Percentiles rank a stretch among this genome's conserved stretches.
Conservation (phyloP, 2,888 invertebrate species). For the Epiblema foenella region DNA sequence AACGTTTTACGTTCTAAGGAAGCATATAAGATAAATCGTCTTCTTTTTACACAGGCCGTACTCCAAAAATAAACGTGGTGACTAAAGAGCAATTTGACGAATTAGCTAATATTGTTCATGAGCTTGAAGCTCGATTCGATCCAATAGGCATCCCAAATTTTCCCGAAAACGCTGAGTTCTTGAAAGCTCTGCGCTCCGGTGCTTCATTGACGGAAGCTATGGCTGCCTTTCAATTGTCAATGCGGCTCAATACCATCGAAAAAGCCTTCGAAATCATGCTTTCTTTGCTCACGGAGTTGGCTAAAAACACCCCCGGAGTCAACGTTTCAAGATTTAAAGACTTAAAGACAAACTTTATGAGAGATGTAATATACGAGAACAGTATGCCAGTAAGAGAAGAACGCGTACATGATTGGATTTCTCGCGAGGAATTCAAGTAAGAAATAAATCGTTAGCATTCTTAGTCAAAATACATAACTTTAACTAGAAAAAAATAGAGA, state of each 20-base stretch:
- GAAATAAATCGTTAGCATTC: neutral
- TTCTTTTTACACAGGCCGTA: slow-evolving; percentile 12
- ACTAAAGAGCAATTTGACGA: slow-evolving; percentile 33
- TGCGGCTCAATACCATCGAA: slow-evolving; percentile 23
- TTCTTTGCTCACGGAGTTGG: slow-evolving; percentile 34
- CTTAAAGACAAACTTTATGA: slow-evolving; percentile 7
- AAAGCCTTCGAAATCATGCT: slow-evolving; percentile 25
- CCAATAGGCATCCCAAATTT: slow-evolving; percentile 25
- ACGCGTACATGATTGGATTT: slow-evolving; percentile 8
- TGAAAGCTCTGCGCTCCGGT: slow-evolving; percentile 31
- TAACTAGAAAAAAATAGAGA: too few species aligned
- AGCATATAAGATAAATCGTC: too few species aligned
- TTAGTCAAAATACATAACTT: neutral
- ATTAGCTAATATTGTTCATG: slow-evolving; percentile 14
- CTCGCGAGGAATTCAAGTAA: slow-evolving; percentile 19
- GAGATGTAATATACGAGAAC: neutral
- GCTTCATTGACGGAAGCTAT: slow-evolving; percentile 36
- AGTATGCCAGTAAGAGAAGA: neutral
- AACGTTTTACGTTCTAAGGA: neutral
- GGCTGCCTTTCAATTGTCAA: slow-evolving; percentile 37
- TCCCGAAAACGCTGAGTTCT: slow-evolving; percentile 31
- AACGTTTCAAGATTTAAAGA: neutral
- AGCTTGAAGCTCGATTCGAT: slow-evolving; percentile 24
- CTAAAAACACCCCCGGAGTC: slow-evolving; percentile 25
- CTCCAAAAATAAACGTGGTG: slow-evolving; percentile 22